A percentile compares a stretch with the other conserved stretches of the same genome.
These are phyloP conservation scores for Oreochromis mossambicus DNA, from an alignment of 2,797 vertebrate genomes.

Conservation along the genomic window DNA sequence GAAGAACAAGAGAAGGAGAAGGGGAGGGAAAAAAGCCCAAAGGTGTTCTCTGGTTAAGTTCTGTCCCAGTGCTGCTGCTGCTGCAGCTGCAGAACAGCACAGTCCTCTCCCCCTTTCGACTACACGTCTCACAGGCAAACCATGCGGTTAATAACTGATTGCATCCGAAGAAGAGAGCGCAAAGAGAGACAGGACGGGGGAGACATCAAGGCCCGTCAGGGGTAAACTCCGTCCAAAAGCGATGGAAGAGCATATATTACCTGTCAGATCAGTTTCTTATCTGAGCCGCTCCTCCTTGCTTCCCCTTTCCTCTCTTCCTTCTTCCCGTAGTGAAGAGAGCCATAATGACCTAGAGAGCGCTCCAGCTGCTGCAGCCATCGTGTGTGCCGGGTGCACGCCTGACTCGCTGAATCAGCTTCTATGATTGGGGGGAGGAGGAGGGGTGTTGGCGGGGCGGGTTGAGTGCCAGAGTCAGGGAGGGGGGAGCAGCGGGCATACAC, in stretches of 20 bases:
- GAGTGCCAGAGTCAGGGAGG: slow-evolving; percentile 69
- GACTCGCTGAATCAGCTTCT: slow-evolving; percentile 93
- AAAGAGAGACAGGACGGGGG: slow-evolving; percentile 42
- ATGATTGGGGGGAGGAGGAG: slow-evolving; percentile 74
- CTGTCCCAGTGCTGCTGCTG: slow-evolving; percentile 65
- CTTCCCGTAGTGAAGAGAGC: slow-evolving; percentile 80
- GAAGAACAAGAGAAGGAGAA: slow-evolving; percentile 17
- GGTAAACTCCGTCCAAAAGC: slow-evolving; percentile 71
- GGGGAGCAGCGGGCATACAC: slow-evolving; percentile 19
- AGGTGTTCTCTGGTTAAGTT: slow-evolving; percentile 71
- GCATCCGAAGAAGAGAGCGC: slow-evolving; percentile 60
- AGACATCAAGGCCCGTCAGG: slow-evolving; percentile 61
- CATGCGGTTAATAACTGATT: slow-evolving; percentile 71
- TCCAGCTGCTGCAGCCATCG: slow-evolving; percentile 90
- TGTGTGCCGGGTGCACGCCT: slow-evolving; percentile 81
- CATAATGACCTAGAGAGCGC: slow-evolving; percentile 88
- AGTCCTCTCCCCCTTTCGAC: slow-evolving; percentile 70
- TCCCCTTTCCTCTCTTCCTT: slow-evolving; percentile 44
- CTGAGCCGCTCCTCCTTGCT: slow-evolving; percentile 70
- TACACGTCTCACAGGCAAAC: slow-evolving; percentile 63
- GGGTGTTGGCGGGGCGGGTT: slow-evolving; percentile 38
- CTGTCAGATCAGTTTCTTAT: slow-evolving; percentile 84
- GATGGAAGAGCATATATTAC: slow-evolving; percentile 81
- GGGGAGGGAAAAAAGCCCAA: slow-evolving; percentile 39
- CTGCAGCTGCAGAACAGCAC: slow-evolving; percentile 72